phyloP scores from a whole-genome alignment of 2,113 vertebrate genomes.

The Lethenteron reissneri region DNA sequence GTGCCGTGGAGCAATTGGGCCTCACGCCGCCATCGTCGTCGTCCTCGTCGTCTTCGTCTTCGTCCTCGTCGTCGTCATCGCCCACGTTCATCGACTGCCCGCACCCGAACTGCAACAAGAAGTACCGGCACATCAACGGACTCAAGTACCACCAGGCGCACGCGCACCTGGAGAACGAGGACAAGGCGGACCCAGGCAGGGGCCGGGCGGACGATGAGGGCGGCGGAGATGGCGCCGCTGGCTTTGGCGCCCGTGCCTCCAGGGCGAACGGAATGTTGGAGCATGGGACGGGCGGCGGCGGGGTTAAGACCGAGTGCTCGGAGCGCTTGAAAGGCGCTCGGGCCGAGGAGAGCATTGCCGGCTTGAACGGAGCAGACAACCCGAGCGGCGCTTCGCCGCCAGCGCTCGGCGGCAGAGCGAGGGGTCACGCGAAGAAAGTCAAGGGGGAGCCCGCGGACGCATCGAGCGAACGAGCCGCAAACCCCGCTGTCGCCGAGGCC shows the following conservation, averaged over 20 bases:
- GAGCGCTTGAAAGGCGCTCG: no score
- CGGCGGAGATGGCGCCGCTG: constrained; percentile 29
- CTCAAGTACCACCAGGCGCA: constrained; percentile 91
- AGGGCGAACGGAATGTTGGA: no score
- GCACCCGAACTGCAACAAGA: constrained; percentile 97
- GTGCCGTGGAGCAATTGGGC: no score
- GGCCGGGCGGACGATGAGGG: constrained; percentile 75
- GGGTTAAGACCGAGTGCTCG: no score
- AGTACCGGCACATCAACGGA: constrained; percentile 98
- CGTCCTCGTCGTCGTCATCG: constrained; percentile 31
- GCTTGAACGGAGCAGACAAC: no score
- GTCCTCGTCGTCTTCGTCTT: constrained; percentile 15
- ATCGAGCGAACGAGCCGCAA: constrained; percentile 45
- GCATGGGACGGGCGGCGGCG: no score
- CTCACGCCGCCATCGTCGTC: no score
- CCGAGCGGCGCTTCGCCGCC: no score
- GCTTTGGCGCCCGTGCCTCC: constrained; percentile 22
- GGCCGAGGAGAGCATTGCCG: no score
- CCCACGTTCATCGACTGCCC: constrained; percentile 91
- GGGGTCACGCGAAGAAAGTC: no score
- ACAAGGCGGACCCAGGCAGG: constrained; percentile 65
- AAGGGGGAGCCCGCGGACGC: no score
- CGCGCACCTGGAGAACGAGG: constrained; percentile 71
- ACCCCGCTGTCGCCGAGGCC: constrained; percentile 75
- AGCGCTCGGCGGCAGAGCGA: no score